Evolutionary conservation across 2,888 invertebrate genomes (phyloP).

Genomic region (Drosophila mulleri): DNA sequence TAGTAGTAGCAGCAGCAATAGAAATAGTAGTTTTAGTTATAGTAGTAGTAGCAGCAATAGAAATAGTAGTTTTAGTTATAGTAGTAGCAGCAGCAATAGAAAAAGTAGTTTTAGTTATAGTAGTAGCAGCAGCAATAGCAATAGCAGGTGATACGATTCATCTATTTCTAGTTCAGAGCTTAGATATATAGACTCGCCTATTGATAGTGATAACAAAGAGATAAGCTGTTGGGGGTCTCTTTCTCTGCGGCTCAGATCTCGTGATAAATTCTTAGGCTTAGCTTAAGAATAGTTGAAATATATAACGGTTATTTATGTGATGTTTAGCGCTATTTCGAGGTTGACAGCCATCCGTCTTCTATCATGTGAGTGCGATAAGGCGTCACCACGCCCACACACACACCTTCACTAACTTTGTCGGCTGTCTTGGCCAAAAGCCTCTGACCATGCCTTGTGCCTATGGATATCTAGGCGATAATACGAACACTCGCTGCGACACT

Average conservation of each 20-base stretch:
- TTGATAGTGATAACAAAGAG: background rate
- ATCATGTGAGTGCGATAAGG: conserved; percentile 28
- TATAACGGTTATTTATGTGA: background rate
- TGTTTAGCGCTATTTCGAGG: background rate
- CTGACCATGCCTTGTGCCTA: background rate
- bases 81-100: background rate
- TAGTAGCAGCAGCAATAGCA: background rate
- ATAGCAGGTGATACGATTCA: background rate
- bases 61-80: background rate
- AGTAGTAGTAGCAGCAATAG: background rate
- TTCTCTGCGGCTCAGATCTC: background rate
- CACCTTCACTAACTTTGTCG: conserved; percentile 5
- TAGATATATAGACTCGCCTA: background rate
- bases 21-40: background rate
- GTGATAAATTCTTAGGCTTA: background rate
- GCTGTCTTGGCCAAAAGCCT: conserved; percentile 4
- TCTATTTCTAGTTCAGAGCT: background rate
- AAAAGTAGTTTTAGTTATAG: background rate
- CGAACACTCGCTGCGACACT: conserved; percentile 16
- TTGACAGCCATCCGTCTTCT: conserved; percentile 1
- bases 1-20: background rate
- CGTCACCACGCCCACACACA: conserved; percentile 1
- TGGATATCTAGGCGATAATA: conserved; percentile 13
- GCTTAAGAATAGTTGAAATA: background rate
- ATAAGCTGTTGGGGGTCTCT: background rate